These are phyloP conservation scores for Polymixis lichenea DNA, from an alignment of 2,888 invertebrate genomes.

Conservation along the genomic window DNA sequence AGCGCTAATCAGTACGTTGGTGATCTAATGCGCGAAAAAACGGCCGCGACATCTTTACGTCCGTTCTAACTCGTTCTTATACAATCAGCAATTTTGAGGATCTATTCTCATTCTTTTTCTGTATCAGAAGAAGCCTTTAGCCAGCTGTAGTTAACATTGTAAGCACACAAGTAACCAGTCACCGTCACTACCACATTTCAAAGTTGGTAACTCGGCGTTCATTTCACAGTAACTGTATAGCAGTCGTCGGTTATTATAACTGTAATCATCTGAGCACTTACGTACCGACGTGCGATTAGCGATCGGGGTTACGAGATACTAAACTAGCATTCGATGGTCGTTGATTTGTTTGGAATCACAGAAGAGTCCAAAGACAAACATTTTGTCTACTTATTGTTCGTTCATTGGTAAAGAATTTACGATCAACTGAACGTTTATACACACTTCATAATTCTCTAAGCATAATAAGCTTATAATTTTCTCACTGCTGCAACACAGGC, in stretches of 20 bases:
- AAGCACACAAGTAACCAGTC: background rate
- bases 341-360: background rate
- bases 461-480: too few species aligned
- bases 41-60: too few species aligned
- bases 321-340: background rate
- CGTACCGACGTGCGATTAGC: constrained; percentile 46
- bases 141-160: background rate
- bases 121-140: background rate
- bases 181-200: constrained; percentile 14
- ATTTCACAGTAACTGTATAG: constrained; percentile 65
- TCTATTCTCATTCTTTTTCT: background rate
- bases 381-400: background rate
- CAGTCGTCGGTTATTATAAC: constrained; percentile 66
- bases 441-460: too few species aligned
- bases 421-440: background rate
- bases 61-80: too few species aligned
- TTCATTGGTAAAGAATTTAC: background rate
- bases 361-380: background rate
- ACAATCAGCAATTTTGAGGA: background rate
- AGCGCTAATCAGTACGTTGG: too few species aligned
- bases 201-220: constrained; percentile 34
- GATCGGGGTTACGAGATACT: constrained; percentile 51
- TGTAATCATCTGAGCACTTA: constrained; percentile 54
- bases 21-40: too few species aligned
- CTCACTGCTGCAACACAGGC: too few species aligned